Conservation (phyloP, 2,797 vertebrate genomes). For the Crenuchus spilurus region DNA sequence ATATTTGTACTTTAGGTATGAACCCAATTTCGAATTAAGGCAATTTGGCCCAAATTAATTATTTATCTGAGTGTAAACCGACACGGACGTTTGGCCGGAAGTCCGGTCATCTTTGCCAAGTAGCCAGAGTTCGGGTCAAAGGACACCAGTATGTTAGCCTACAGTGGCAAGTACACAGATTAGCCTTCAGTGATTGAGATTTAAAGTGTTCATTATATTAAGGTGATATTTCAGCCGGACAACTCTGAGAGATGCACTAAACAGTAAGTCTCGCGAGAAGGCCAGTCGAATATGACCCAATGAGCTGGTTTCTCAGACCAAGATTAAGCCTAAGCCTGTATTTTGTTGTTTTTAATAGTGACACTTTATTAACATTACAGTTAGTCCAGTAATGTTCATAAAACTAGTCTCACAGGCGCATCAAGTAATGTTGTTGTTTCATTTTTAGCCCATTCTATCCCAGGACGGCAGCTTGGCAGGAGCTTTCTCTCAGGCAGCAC, state of each 20-base stretch:
- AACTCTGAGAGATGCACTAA: no score
- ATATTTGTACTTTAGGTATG: no score
- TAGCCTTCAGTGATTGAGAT: not conserved
- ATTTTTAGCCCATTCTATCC: slow-evolving; percentile 68
- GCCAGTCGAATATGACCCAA: no score
- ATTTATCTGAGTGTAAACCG: slow-evolving; percentile 33
- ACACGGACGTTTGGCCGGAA: slow-evolving; percentile 46
- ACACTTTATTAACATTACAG: no score
- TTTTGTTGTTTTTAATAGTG: no score
- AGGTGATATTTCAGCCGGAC: not conserved
- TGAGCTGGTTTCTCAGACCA: no score
- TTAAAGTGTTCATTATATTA: not conserved
- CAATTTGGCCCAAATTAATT: slow-evolving; percentile 11
- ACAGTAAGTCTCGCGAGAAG: no score
- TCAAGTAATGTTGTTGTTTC: not conserved
- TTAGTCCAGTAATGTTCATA: no score
- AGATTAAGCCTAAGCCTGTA: no score
- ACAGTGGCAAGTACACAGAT: not conserved
- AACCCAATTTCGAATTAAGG: no score
- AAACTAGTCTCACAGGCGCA: no score
- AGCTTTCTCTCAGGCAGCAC: slow-evolving; percentile 75
- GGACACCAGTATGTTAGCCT: slow-evolving; percentile 10
- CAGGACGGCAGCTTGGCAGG: slow-evolving; percentile 69
- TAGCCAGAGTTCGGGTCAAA: slow-evolving; percentile 23
- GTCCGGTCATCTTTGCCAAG: slow-evolving; percentile 47